These are phyloP conservation scores for Agonopterix arenella DNA, from an alignment of 2,888 invertebrate species.

Conservation along the genomic window DNA sequence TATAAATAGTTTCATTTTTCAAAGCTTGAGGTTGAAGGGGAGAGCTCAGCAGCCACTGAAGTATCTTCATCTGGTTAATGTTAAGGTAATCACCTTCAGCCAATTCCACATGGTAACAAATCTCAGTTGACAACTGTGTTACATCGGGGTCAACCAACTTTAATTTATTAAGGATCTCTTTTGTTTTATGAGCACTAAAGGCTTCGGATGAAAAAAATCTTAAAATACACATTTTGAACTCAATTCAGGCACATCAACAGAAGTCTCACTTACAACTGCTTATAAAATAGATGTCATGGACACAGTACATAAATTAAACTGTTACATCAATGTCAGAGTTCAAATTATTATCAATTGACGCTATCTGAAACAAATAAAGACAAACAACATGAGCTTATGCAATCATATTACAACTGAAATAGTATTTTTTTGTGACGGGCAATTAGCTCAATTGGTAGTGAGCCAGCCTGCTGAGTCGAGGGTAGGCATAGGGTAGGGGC, in stretches of 20 bases:
- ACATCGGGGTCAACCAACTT: conserved; percentile 64
- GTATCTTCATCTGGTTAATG: conserved; percentile 77
- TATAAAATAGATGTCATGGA: conserved; percentile 15
- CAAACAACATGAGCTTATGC: conserved; percentile 63
- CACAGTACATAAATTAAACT: conserved; percentile 25
- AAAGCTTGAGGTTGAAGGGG: conserved; percentile 80
- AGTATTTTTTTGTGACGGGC: too few relatives aligned
- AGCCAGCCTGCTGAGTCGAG: too few relatives aligned
- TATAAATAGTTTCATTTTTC: conserved; percentile 69
- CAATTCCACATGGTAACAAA: conserved; percentile 88
- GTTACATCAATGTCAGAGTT: conserved; percentile 71
- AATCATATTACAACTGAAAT: conserved; percentile 23
- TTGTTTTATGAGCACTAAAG: conserved; percentile 76
- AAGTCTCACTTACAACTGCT: conserved; percentile 28
- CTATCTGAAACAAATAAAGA: conserved; percentile 54
- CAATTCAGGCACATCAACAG: conserved; percentile 16
- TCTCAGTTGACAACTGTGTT: conserved; percentile 80
- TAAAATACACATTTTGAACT: conserved; percentile 68
- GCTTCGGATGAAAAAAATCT: conserved; percentile 80
- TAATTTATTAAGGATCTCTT: conserved; percentile 75
- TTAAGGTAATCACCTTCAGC: conserved; percentile 67
- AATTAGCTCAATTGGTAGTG: too few relatives aligned
- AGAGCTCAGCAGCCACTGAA: conserved; percentile 88
- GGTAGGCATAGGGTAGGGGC: too few relatives aligned
- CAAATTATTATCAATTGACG: conserved; percentile 39